A percentile compares a stretch with the other conserved stretches of the same genome.
phyloP scores from a whole-genome alignment of 2,797 vertebrate genomes.

The Leuciscus waleckii region DNA sequence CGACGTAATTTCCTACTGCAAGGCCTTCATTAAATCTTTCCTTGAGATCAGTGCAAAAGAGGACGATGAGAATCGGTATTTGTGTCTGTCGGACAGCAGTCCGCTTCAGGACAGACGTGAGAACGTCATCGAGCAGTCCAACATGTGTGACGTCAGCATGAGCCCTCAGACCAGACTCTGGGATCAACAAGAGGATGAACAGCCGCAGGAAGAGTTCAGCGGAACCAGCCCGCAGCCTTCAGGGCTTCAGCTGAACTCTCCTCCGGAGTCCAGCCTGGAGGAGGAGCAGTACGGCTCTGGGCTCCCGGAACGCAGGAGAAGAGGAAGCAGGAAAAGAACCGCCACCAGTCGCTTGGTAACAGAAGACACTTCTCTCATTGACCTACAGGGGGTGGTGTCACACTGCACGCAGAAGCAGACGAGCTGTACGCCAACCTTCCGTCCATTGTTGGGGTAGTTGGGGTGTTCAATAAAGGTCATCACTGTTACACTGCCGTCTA shows the following conservation, averaged over 20 bases:
- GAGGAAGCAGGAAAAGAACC: slow-evolving; percentile 70
- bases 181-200: slow-evolving; percentile 76
- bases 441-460: slow-evolving; percentile 82
- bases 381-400: slow-evolving; percentile 76
- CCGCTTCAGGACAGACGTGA: slow-evolving; percentile 71
- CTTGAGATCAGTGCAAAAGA: slow-evolving; percentile 92
- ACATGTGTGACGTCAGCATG: slow-evolving; percentile 76
- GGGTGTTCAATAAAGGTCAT: slow-evolving; percentile 88
- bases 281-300: slow-evolving; percentile 76
- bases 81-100: slow-evolving; percentile 75
- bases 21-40: slow-evolving; percentile 96
- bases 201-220: slow-evolving; percentile 69
- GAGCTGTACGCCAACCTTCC: slow-evolving; percentile 83
- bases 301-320: slow-evolving; percentile 71
- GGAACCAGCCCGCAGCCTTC: slow-evolving; percentile 68
- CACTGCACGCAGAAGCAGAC: slow-evolving; percentile 82
- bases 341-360: slow-evolving; percentile 68
- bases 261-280: slow-evolving; percentile 59
- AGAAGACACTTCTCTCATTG: slow-evolving; percentile 68
- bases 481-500: neutral
- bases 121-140: slow-evolving; percentile 73
- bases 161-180: slow-evolving; percentile 77
- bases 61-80: slow-evolving; percentile 74
- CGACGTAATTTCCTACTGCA: slow-evolving; percentile 94
- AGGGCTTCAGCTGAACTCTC: slow-evolving; percentile 63